A percentile compares a stretch with the other conserved stretches of the same genome.
These are phyloP conservation scores for mouse (Mus musculus) DNA, from an alignment of 2,113 vertebrate genomes.

Conservation along the genomic window GRCm39 chr3:149027001-149027500, in stretches of 20 bases:
- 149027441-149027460: neutral
- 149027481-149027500: too few species aligned
- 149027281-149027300: neutral
- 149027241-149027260: neutral
- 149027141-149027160: neutral
- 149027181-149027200: neutral
- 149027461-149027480: neutral
- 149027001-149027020: neutral
- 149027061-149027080: neutral
- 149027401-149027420: neutral
- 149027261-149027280: neutral
- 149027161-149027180: neutral
- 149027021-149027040: neutral
- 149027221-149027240: too few species aligned
- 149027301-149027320: neutral
- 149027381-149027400: neutral
- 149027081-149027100: neutral
- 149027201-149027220: neutral
- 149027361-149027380: too few species aligned
- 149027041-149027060: neutral
- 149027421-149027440: neutral
- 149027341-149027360: neutral
- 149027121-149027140: neutral
- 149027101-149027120: neutral
- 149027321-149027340: neutral